A percentile compares a stretch with the other conserved stretches of the same genome.
Evolutionary conservation across 37 sponge, comb jelly and placozoan species (phyloP).

Genomic region (Oopsacas minuta): DNA sequence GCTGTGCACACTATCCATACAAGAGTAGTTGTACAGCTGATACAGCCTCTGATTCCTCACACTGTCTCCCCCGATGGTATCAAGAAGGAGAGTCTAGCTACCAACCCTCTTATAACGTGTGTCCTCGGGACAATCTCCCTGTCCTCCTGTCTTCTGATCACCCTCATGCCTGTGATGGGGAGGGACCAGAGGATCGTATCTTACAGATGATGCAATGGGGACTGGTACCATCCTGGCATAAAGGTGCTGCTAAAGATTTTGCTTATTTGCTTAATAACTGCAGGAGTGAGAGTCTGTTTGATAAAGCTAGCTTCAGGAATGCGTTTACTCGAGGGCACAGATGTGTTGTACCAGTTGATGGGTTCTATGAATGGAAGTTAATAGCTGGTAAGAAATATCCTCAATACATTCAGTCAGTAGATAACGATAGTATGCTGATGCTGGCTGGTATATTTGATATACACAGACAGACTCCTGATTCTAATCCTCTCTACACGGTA

Average conservation of each 20-base stretch:
- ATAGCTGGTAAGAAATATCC: not conserved
- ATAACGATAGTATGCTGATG: slow-evolving; percentile 48
- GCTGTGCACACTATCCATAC: slow-evolving; percentile 3
- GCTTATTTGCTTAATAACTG: slow-evolving; percentile 61
- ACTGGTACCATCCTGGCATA: slow-evolving; percentile 74
- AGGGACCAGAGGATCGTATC: slow-evolving; percentile 41
- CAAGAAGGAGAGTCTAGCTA: not conserved
- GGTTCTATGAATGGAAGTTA: slow-evolving; percentile 30
- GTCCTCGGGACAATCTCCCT: slow-evolving; percentile 4
- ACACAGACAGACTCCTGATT: slow-evolving; percentile 26
- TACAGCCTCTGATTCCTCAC: not conserved
- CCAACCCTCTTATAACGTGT: not conserved
- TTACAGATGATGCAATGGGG: slow-evolving; percentile 90
- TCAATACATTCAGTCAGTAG: not conserved
- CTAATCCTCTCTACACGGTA: slow-evolving; percentile 49
- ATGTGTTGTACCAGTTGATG: slow-evolving; percentile 73
- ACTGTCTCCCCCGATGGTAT: not conserved
- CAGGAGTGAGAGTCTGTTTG: slow-evolving; percentile 56
- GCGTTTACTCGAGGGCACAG: slow-evolving; percentile 50
- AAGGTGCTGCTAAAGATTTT: slow-evolving; percentile 27
- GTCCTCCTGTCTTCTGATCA: not conserved
- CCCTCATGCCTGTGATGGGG: not conserved
- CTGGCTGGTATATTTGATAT: slow-evolving; percentile 80
- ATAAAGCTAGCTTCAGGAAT: slow-evolving; percentile 66
- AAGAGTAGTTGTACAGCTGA: not conserved